Base-by-base conservation (phyloP, 2,113 vertebrate genomes). In the Echinops telfairi region DNA sequence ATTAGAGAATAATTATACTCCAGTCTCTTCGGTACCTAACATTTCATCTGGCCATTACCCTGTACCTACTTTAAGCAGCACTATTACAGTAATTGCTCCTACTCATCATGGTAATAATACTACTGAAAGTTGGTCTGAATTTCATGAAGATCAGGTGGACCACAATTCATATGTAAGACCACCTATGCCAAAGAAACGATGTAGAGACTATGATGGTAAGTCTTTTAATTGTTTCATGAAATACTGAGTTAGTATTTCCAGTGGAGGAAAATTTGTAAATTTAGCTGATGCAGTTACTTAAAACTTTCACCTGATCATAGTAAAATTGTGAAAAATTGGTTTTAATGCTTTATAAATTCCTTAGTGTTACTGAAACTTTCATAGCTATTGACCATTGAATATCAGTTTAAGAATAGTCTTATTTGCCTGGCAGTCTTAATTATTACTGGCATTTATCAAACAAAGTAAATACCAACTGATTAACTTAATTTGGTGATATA, bases 201-300 rank as follows among this genome's bases (percentile, higher is more conserved):
- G 99, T 96, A 98, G 99, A 94, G 99, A 99, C 98, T 99, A 99
- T 96, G 99, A 99, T 86, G 99, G 99, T 99, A 98, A 98, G 97
- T 89, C 20, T 88, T 36, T 82, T 4, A 86, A 1, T 17, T 86
- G 4, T 81, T 86, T 73, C 20, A 27, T 91, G 19, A 91, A 71
- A 20, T 86, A 82, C 4, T 83, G 36, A 89, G n/a, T 85, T 88
- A 93, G 71, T 84, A 43, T 68, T 88, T 70, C 5, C 22, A 76
- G 27, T 27, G 91, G 25, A 43, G 15, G 90, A 62, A 16, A 92
- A 90, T 86, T 43, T 85, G 5, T 86, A 94, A 38, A 16, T 75
- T 53, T 89, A 80, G 66, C 6, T 84, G 91, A 5, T 60, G 64
- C 3, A 81, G 58, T 94, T 95, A 79, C 27, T 91, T 31, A 88